Evolutionary conservation across 2,888 invertebrate species (phyloP), one percentile per base, ranked within the genome.

Genomic region (Sarcophaga caerulescens): DNA sequence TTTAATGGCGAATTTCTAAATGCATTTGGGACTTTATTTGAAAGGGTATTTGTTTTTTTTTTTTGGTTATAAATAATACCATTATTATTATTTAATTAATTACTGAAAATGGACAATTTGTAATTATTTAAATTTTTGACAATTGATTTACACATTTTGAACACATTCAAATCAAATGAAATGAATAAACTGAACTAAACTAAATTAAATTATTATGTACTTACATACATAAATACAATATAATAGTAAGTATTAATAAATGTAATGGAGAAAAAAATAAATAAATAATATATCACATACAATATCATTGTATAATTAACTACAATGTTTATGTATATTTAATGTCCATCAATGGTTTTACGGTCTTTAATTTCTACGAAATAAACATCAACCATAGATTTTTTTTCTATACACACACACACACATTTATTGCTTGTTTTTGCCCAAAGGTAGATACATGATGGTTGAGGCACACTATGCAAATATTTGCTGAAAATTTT

Each of bases 181-280:
- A 52, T 70, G 35, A 35, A 4, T 70, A 35, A 78, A 62, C 59
- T 65, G 57, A 35, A 65, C 35, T 59, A 8, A 47, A 35, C 4
- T 70, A 70, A 79, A 79, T 57, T 78, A 78, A 70, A 60, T 63
- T 52, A 60, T 60, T 60, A 21, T 19, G 35, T 35, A 35, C 35
- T 35, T 19, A n/a, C 6, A n/a, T 60, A 60, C 4, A 19, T 60
- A 19, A 60, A 17, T 60, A 19, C 10, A 60, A 60, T 17, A 19
- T 60, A n/a, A 60, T 60, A 1, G 14, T 1, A 17, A 60, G 8
- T 60, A 60, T 60, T 57, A 57, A 35, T 35, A 35, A 35, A 10
- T 35, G 35, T 35, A 8, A 35, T 35, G 35, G 35, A 0, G 2
- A 8, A 35, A 35, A 8, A 6, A 10, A 35, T 77, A 59, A 65